Base-by-base conservation (phyloP, 2,888 invertebrate genomes). In the Cenopis cana region DNA sequence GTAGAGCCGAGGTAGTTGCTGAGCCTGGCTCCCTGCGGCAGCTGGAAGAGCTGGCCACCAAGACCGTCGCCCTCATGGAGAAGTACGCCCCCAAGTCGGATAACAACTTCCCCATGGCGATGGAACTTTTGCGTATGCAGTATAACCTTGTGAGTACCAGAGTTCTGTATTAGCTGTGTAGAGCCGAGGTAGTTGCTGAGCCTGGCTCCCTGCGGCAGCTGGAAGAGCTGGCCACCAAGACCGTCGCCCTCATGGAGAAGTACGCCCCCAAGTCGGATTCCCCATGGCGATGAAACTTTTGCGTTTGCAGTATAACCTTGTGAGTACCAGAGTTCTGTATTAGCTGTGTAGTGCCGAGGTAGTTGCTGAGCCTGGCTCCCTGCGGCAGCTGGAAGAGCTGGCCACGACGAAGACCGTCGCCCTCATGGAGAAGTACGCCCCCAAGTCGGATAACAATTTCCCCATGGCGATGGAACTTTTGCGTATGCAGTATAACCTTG, bases 231-330 rank as follows among this genome's bases (percentile, higher is more conserved):
- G 82, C 85, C 0, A 55, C 69, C n/a, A 76, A 76, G 70, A 72
- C 84, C 11, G 83, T 86, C 0, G 59, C 75, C 4, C 69, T 87
- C 2, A 86, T 86, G 85, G 83, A 85, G 73, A 87, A 77, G 67
- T 77, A 85, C 68, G 36, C 36, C 4, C 55, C 65, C 8, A 59
- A 46, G 20, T 60, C 66, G 17, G 52, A 66, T 8, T 66, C 14
- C n/a, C 52, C 10, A 49, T 18, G 36, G 66, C 60, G 2, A 71
- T 71, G 60, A 9, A 46, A 20, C 54, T 71, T n/a, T 12, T 71
- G 24, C 66, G 70, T 5, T 4, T 56, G 54, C 61, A 71, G 38
- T 36, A 71, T 33, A 71, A 71, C 18, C 66, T 71, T 18, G 71
- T 71, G 49, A 71, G 67, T 74, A 50, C 38, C 18, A 10, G 36